Conservation (phyloP, 2,888 invertebrate genomes). For the Incurvaria masculella region DNA sequence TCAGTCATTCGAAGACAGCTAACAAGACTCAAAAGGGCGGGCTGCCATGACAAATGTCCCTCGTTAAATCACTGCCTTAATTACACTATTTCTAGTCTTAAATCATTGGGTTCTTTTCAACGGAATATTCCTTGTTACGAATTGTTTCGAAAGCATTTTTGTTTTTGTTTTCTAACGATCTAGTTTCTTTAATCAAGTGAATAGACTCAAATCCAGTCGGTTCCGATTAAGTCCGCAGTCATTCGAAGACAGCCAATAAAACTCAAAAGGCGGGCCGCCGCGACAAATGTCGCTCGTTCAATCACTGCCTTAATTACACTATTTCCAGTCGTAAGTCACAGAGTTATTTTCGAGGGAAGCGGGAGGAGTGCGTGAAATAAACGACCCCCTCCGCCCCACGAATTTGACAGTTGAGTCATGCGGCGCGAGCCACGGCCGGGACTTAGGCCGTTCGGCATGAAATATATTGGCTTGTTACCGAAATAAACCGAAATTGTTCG, state of each 20-base stretch:
- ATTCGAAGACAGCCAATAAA: not conserved
- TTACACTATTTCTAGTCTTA: not conserved
- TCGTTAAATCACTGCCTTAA: not conserved
- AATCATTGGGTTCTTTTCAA: not conserved
- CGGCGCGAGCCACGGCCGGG: constrained; percentile 12
- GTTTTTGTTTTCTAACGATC: no score
- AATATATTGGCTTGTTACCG: constrained; percentile 24
- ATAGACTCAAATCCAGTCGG: no score
- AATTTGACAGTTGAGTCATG: not conserved
- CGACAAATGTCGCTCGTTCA: not conserved
- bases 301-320: not conserved
- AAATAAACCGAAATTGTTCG: constrained; percentile 28
- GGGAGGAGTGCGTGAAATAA: not conserved
- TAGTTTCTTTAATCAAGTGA: no score
- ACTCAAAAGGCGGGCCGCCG: not conserved
- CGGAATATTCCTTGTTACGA: no score
- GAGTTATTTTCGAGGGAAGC: not conserved
- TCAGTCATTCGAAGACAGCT: not conserved
- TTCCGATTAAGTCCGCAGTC: no score
- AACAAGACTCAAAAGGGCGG: not conserved
- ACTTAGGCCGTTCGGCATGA: constrained; percentile 23
- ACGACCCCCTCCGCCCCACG: not conserved
- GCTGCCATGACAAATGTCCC: not conserved
- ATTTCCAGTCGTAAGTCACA: not conserved
- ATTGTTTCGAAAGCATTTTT: no score